Conservation (phyloP, 2,888 invertebrate species). For the Spilarctia lutea region DNA sequence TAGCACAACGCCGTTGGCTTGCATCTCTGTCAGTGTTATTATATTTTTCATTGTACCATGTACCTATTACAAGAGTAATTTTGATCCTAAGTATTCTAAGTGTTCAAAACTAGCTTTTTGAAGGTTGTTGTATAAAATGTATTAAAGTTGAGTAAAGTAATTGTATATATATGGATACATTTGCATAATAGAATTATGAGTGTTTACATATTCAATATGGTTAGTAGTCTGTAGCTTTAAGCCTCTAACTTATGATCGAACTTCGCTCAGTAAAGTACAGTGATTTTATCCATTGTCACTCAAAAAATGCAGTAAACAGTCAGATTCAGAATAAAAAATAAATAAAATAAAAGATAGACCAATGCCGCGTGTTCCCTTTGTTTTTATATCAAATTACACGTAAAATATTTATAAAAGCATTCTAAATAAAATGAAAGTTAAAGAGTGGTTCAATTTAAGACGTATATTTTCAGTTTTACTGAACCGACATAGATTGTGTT, state of each 20-base stretch:
- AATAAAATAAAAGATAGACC: too few species aligned
- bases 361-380: neutral
- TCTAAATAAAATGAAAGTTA: neutral
- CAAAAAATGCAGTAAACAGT: neutral
- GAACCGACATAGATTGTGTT: neutral
- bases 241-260: neutral
- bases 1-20: conserved; percentile 49
- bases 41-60: conserved; percentile 33
- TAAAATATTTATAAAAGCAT: too few species aligned
- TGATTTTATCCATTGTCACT: neutral
- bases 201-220: neutral
- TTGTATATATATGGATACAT: neutral
- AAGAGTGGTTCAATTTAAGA: neutral
- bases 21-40: conserved; percentile 47
- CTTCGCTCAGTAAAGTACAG: neutral
- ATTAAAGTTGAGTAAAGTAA: neutral
- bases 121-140: neutral
- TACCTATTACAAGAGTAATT: conserved; percentile 19
- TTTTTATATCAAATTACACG: neutral
- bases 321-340: neutral
- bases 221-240: neutral
- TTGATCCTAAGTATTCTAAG: neutral
- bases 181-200: neutral
- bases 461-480: neutral
- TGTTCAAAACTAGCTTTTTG: conserved; percentile 17